Conservation (phyloP, 2,888 invertebrate species). For the Biston stratarius region DNA sequence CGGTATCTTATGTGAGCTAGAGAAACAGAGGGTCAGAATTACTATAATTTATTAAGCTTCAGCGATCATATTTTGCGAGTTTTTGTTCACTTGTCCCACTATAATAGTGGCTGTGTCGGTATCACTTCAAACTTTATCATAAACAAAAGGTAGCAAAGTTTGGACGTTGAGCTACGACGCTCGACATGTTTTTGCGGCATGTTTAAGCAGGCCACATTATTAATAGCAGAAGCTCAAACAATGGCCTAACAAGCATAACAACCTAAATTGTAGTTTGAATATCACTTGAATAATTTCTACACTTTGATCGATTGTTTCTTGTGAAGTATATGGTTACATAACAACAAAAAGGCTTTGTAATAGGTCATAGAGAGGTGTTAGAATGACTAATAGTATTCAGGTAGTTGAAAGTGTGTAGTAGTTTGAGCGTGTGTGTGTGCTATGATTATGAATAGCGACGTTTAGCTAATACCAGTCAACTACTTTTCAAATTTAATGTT, state of each 20-base stretch:
- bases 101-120: conserved; percentile 37
- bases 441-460: too few relatives aligned
- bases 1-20: too few relatives aligned
- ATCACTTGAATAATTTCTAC: conserved; percentile 15
- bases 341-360: conserved; percentile 11
- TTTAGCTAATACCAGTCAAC: too few relatives aligned
- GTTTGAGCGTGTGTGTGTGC: too few relatives aligned
- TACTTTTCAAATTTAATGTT: too few relatives aligned
- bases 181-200: conserved; percentile 54
- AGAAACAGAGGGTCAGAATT: too few relatives aligned
- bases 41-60: too few relatives aligned
- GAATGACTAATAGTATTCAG: background rate
- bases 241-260: conserved; percentile 32
- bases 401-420: too few relatives aligned
- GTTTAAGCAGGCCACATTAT: conserved; percentile 52
- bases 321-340: background rate
- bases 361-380: background rate
- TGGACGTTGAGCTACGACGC: conserved; percentile 57
- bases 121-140: conserved; percentile 65
- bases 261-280: conserved; percentile 17
- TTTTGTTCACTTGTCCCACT: conserved; percentile 1
- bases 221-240: conserved; percentile 47
- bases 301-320: conserved; percentile 17
- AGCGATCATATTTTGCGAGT: too few relatives aligned
- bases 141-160: conserved; percentile 68